These are phyloP conservation scores for Drosophila suzukii DNA, from an alignment of 1,140 invertebrate species.

Conservation along the genomic window DNA sequence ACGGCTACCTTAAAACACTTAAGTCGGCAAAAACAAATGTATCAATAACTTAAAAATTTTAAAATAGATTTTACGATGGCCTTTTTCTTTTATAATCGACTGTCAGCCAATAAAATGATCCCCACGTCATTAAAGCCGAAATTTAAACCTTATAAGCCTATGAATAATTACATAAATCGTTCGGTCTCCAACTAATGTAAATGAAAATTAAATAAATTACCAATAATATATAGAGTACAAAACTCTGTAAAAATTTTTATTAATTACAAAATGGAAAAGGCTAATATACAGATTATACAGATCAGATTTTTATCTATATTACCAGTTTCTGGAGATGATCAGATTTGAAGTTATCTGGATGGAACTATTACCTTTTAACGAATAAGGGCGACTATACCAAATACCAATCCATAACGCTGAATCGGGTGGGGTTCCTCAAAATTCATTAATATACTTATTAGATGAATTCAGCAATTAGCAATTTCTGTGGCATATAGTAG, in stretches of 20 bases:
- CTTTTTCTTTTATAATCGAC: slow-evolving; percentile 51
- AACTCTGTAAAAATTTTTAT: neutral
- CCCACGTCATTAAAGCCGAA: slow-evolving; percentile 32
- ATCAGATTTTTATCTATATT: too few relatives aligned
- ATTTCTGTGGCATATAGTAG: too few relatives aligned
- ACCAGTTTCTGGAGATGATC: too few relatives aligned
- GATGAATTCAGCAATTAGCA: too few relatives aligned
- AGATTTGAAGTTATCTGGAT: too few relatives aligned
- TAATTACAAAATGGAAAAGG: neutral
- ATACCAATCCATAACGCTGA: too few relatives aligned
- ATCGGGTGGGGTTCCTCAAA: too few relatives aligned
- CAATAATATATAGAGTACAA: slow-evolving; percentile 45
- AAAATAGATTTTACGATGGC: slow-evolving; percentile 46
- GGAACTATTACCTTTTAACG: too few relatives aligned
- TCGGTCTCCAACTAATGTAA: slow-evolving; percentile 52
- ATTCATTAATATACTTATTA: too few relatives aligned
- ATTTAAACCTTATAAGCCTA: slow-evolving; percentile 43
- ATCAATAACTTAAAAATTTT: slow-evolving; percentile 35
- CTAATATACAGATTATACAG: too few relatives aligned
- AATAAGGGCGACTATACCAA: too few relatives aligned
- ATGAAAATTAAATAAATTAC: slow-evolving; percentile 51
- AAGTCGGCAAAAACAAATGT: slow-evolving; percentile 25
- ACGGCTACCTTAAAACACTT: slow-evolving; percentile 5
- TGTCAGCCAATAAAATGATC: slow-evolving; percentile 51
- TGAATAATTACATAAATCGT: slow-evolving; percentile 49